Evolutionary conservation across 1,140 invertebrate species (phyloP).

Genomic region (Bathynomus jamesi): DNA sequence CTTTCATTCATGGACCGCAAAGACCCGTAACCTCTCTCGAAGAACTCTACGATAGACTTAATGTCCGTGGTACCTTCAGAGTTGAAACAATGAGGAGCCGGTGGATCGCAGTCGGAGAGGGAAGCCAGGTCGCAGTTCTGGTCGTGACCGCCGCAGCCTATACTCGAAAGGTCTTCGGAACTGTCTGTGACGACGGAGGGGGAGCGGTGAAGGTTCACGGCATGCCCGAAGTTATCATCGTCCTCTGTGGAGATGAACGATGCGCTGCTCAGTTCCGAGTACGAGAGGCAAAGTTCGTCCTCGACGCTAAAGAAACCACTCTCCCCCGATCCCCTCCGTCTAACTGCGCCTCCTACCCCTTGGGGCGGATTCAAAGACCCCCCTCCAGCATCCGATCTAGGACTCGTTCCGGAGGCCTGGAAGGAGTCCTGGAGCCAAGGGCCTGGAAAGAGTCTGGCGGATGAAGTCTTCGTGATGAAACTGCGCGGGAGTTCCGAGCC

Average conservation of each 20-base stretch:
- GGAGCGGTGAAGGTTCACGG: slow-evolving; percentile 54
- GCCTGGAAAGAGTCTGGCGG: background rate
- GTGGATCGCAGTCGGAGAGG: slow-evolving; percentile 44
- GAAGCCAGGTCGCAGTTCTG: slow-evolving; percentile 19
- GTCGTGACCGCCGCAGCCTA: slow-evolving; percentile 47
- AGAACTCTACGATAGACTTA: slow-evolving; percentile 77
- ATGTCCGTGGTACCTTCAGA: slow-evolving; percentile 50
- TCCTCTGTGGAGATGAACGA: slow-evolving; percentile 54
- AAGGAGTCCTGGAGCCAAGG: background rate
- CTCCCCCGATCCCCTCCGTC: slow-evolving; percentile 67
- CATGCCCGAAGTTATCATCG: slow-evolving; percentile 30
- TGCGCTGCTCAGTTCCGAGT: slow-evolving; percentile 38
- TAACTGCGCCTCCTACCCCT: slow-evolving; percentile 44
- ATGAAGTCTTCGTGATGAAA: slow-evolving; percentile 15
- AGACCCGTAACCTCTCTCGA: slow-evolving; percentile 54
- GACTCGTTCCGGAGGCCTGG: slow-evolving; percentile 17
- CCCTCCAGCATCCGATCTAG: slow-evolving; percentile 10
- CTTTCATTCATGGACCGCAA: slow-evolving; percentile 1
- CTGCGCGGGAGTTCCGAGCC: slow-evolving; percentile 8
- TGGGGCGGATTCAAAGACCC: slow-evolving; percentile 5
- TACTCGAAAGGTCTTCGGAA: slow-evolving; percentile 71
- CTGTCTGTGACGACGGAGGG: slow-evolving; percentile 78
- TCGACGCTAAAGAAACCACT: slow-evolving; percentile 80
- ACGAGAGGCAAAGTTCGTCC: slow-evolving; percentile 47
- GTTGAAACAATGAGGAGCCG: slow-evolving; percentile 10